Conservation (phyloP, 2,888 invertebrate genomes). For the Diabrotica balteata region DNA sequence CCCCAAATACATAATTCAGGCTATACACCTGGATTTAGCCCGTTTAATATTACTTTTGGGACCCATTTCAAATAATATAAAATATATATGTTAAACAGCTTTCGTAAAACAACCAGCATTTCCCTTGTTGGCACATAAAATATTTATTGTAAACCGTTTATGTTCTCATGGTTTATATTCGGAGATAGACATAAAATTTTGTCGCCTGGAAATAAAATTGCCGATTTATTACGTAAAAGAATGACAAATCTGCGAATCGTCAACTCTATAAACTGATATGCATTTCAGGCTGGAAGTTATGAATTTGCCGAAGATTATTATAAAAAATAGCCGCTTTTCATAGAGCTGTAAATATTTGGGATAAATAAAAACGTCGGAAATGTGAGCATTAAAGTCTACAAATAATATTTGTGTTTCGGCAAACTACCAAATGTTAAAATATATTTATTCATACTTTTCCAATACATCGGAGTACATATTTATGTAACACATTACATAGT, state of each 20-base stretch:
- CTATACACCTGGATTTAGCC: conserved; percentile 1
- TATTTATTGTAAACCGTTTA: conserved; percentile 13
- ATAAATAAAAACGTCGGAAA: too few species aligned
- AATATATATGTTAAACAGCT: conserved; percentile 8
- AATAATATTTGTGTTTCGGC: too few species aligned
- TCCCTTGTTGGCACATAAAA: conserved; percentile 10
- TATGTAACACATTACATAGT: too few species aligned
- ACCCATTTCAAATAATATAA: conserved; percentile 12
- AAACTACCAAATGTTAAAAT: too few species aligned
- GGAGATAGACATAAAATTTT: conserved; percentile 4
- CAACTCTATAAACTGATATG: background rate
- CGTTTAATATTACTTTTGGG: conserved; percentile 1
- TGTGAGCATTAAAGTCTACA: too few species aligned
- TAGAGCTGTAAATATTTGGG: too few species aligned
- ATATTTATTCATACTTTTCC: too few species aligned
- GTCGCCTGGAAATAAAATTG: background rate
- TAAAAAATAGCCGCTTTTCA: too few species aligned
- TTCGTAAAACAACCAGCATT: conserved; percentile 1
- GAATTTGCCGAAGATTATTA: too few species aligned
- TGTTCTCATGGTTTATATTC: conserved; percentile 3
- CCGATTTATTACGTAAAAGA: conserved; percentile 1
- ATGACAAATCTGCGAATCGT: conserved; percentile 1
- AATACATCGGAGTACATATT: too few species aligned
- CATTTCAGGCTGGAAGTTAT: too few species aligned
- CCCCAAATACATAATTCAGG: conserved; percentile 1